Percentiles rank a stretch among this genome's conserved stretches.
phyloP scores from a whole-genome alignment of 2,888 invertebrate species.

The Mylabris sibirica region DNA sequence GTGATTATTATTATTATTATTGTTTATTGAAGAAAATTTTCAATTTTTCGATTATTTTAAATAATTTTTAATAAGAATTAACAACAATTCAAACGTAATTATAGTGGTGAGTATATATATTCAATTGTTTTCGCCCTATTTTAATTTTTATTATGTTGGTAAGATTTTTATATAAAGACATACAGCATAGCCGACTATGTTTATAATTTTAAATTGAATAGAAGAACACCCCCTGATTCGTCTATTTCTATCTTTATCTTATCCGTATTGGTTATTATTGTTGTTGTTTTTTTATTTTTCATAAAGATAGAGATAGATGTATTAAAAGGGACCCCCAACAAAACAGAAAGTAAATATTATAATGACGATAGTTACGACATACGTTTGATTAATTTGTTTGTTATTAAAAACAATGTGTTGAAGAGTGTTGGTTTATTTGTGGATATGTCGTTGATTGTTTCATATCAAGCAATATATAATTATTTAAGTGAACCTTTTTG shows the following conservation, averaged over 20 bases:
- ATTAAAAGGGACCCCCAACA: too few relatives aligned
- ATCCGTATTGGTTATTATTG: too few relatives aligned
- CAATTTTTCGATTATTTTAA: background rate
- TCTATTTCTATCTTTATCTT: background rate
- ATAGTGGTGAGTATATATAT: background rate
- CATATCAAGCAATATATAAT: conserved; percentile 60
- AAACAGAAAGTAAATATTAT: conserved; percentile 56
- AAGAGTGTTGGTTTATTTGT: conserved; percentile 47
- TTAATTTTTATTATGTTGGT: conserved; percentile 12
- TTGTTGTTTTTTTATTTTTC: too few relatives aligned
- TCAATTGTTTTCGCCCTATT: background rate
- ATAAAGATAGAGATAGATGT: background rate
- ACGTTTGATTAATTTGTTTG: conserved; percentile 50
- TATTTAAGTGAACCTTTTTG: conserved; percentile 63
- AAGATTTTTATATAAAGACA: conserved; percentile 26
- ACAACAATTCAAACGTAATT: too few relatives aligned
- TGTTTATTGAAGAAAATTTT: background rate
- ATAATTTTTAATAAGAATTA: too few relatives aligned
- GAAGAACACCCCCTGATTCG: conserved; percentile 58
- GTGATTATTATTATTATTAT: background rate
- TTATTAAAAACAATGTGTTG: conserved; percentile 46
- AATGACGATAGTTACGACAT: conserved; percentile 49
- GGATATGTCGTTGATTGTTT: conserved; percentile 55
- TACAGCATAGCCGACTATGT: conserved; percentile 44
- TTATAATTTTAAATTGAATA: conserved; percentile 53